A percentile compares a stretch with the other conserved stretches of the same genome.
phyloP scores from a whole-genome alignment of 1,140 invertebrate species.

The Chrysopa pallens region DNA sequence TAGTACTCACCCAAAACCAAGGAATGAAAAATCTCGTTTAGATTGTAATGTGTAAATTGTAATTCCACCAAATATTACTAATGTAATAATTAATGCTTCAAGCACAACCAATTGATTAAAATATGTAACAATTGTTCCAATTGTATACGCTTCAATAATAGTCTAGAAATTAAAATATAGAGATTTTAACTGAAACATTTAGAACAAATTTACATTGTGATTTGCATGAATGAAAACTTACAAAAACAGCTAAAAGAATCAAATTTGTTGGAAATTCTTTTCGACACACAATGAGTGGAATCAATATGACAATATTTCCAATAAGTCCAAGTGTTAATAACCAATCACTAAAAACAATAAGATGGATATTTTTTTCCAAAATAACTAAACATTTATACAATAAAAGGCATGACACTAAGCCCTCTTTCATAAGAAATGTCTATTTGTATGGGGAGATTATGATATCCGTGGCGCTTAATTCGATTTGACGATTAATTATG shows the following conservation, averaged over 20 bases:
- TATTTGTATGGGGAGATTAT: too few relatives aligned
- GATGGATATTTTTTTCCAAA: constrained; percentile 2
- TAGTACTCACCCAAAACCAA: constrained; percentile 47
- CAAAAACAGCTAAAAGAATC: constrained; percentile 44
- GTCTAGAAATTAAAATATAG: constrained; percentile 36
- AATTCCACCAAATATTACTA: constrained; percentile 47
- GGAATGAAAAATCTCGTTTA: constrained; percentile 60
- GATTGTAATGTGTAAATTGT: constrained; percentile 66
- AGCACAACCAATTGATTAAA: constrained; percentile 51
- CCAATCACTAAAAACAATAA: constrained; percentile 37
- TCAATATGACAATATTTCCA: constrained; percentile 34
- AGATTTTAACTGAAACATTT: not conserved
- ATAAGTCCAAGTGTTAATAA: constrained; percentile 37
- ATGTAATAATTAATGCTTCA: constrained; percentile 55
- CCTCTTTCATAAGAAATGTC: too few relatives aligned
- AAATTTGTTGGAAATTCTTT: constrained; percentile 46
- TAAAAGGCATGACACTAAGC: too few relatives aligned
- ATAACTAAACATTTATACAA: too few relatives aligned
- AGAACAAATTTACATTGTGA: not conserved
- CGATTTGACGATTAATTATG: too few relatives aligned
- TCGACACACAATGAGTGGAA: constrained; percentile 41
- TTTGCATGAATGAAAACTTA: constrained; percentile 27
- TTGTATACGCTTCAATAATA: constrained; percentile 45
- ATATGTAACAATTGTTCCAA: constrained; percentile 57
- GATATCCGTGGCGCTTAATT: too few relatives aligned